These are phyloP conservation scores for Muntiacus reevesi DNA, from an alignment of 2,113 vertebrate genomes.

Conservation along the genomic window DNA sequence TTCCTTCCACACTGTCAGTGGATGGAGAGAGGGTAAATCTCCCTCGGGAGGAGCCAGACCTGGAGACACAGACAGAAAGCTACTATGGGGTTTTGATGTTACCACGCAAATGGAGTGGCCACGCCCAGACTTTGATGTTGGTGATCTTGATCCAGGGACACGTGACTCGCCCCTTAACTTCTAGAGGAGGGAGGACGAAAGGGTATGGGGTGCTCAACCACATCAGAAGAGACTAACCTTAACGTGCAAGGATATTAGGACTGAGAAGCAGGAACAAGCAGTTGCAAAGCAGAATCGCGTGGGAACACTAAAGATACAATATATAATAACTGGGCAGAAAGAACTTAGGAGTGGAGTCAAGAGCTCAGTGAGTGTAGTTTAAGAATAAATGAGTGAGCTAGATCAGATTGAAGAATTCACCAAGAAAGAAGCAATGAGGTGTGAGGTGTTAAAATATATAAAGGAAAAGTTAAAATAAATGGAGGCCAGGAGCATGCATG, in stretches of 20 bases:
- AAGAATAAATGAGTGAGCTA: neutral
- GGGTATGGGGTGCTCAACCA: accelerated
- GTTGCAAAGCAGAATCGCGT: neutral
- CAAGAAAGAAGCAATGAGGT: neutral
- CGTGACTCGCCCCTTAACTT: neutral
- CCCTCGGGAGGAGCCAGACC: neutral
- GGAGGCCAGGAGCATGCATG: neutral
- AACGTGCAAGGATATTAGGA: neutral
- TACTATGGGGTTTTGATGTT: neutral
- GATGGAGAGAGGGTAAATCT: neutral
- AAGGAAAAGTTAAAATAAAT: neutral
- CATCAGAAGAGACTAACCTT: neutral
- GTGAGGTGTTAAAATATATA: neutral
- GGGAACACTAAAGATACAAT: neutral
- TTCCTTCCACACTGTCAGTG: neutral
- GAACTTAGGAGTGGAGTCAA: neutral
- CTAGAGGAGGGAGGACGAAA: neutral
- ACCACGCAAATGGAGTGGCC: neutral
- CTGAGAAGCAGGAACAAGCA: neutral
- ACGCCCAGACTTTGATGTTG: too few relatives aligned
- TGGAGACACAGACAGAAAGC: neutral
- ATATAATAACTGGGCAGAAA: neutral
- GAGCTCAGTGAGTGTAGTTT: neutral
- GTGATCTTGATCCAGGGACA: neutral
- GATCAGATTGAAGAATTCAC: neutral